Conservation (phyloP, 2,888 invertebrate species). For the Cataglyphis altisquamis region DNA sequence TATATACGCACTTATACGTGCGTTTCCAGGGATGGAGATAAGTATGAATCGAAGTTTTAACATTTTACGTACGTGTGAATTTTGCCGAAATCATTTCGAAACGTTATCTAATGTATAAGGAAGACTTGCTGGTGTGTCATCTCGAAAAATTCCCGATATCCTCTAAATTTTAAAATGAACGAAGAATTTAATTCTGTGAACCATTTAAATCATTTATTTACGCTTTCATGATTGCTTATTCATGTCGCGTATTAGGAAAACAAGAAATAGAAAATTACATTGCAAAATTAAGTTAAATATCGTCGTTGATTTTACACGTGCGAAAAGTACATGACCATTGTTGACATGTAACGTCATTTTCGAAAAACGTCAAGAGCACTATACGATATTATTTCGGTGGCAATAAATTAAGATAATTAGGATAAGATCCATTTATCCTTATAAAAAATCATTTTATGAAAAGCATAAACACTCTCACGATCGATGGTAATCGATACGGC, state of each 20-base stretch:
- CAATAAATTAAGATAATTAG: not conserved
- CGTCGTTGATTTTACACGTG: not conserved
- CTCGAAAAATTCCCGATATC: not conserved
- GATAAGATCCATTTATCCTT: not conserved
- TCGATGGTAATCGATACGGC: slow-evolving; percentile 58
- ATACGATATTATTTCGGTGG: not conserved
- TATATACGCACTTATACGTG: slow-evolving; percentile 61
- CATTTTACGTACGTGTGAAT: not conserved
- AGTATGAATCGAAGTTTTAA: not conserved
- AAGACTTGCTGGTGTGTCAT: not conserved
- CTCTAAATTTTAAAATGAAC: not conserved
- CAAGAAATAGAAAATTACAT: not conserved
- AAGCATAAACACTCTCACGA: not conserved
- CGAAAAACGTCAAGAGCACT: not conserved
- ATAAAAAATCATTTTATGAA: not conserved
- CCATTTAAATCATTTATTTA: not conserved
- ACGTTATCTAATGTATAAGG: not conserved
- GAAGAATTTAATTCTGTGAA: not conserved
- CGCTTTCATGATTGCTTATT: not conserved
- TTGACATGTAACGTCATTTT: not conserved
- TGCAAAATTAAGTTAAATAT: not conserved
- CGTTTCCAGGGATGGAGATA: slow-evolving; percentile 67
- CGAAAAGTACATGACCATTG: not conserved
- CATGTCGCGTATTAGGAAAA: not conserved
- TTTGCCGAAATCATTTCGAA: not conserved